Conservation (phyloP, 1,140 invertebrate genomes). For the Brachionus rubens region DNA sequence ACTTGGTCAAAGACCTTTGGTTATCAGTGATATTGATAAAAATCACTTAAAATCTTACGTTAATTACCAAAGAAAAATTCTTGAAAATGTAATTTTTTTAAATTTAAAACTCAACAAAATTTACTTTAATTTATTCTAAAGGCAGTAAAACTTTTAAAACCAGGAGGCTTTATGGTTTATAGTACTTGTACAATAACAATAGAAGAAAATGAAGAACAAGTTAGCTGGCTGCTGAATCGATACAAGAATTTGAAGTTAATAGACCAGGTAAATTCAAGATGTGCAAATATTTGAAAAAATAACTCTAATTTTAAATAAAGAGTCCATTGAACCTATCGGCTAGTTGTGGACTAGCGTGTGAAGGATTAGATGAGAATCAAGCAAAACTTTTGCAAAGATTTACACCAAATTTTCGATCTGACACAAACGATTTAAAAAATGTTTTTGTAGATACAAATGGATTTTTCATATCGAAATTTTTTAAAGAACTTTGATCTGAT, state of each 20-base stretch:
- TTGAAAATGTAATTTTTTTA: background rate
- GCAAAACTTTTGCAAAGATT: slow-evolving; percentile 26
- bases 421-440: background rate
- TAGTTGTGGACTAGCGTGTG: background rate
- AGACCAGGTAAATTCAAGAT: background rate
- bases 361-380: background rate
- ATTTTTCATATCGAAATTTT: slow-evolving; percentile 43
- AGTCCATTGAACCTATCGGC: background rate
- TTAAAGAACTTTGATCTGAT: background rate
- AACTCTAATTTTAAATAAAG: background rate
- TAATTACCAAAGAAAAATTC: slow-evolving; percentile 19
- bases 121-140: background rate
- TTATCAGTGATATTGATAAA: background rate
- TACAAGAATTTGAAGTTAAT: background rate
- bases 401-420: background rate
- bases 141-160: slow-evolving; percentile 38
- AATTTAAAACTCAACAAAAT: background rate
- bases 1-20: slow-evolving; percentile 38
- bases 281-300: background rate
- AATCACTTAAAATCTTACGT: slow-evolving; percentile 28
- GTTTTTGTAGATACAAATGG: slow-evolving; percentile 39
- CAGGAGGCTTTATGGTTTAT: slow-evolving; percentile 90
- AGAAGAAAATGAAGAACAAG: slow-evolving; percentile 96
- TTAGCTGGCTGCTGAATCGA: slow-evolving; percentile 67
- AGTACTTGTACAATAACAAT: slow-evolving; percentile 95